Percentiles rank a stretch among this genome's conserved stretches.
Conservation (phyloP, 2,797 vertebrate genomes). For the Echiichthys vipera region DNA sequence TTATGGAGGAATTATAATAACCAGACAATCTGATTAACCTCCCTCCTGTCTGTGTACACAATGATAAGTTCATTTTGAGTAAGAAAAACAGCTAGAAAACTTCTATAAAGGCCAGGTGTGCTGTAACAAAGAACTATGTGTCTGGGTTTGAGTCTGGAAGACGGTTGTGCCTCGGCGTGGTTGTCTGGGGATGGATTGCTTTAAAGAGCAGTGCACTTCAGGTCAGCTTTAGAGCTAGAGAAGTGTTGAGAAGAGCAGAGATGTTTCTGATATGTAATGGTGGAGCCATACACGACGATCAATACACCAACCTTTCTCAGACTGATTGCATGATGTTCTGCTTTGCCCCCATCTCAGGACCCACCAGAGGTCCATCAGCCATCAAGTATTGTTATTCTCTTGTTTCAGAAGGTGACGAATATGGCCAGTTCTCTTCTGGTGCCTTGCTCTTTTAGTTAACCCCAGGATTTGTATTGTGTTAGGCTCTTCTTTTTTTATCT, state of each 20-base stretch:
- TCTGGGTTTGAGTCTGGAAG: conserved; percentile 47
- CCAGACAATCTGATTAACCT: conserved; percentile 48
- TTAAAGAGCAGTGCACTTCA: conserved; percentile 54
- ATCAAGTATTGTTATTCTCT: conserved; percentile 56
- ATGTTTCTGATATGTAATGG: conserved; percentile 69
- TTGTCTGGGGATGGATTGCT: conserved; percentile 41
- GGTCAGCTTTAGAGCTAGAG: conserved; percentile 44
- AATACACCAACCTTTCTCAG: conserved; percentile 65
- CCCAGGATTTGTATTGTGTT: conserved; percentile 1
- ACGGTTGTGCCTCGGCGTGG: conserved; percentile 3
- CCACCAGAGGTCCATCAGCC: conserved; percentile 57
- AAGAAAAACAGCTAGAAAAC: conserved; percentile 47
- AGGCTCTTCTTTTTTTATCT: conserved; percentile 18
- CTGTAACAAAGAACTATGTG: conserved; percentile 59
- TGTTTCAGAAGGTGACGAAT: conserved; percentile 17
- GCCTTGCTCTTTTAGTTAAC: conserved; percentile 32
- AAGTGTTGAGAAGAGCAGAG: conserved; percentile 52
- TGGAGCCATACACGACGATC: conserved; percentile 59
- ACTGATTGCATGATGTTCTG: conserved; percentile 60
- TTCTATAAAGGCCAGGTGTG: conserved; percentile 49
- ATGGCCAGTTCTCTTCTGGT: not conserved
- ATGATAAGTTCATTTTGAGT: conserved; percentile 44
- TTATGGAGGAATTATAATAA: conserved; percentile 6
- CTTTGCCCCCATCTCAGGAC: conserved; percentile 33
- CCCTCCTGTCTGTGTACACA: conserved; percentile 28